Evolutionary conservation across 2,888 invertebrate species (phyloP).

Genomic region (Uropetala carovei): DNA sequence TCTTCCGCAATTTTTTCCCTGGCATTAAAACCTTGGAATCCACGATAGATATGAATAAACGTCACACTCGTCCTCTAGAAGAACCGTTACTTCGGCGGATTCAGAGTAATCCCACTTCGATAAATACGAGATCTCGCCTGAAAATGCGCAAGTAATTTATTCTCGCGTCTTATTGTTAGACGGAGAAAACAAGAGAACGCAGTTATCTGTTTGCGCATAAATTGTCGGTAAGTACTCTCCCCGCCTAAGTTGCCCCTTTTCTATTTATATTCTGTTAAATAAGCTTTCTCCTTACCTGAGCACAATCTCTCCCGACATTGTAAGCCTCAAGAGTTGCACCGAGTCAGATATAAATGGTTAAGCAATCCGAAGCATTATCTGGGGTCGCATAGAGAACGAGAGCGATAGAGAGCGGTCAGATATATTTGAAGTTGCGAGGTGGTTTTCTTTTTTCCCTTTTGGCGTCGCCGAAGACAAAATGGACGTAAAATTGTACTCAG

Average conservation of each 20-base stretch:
- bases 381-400: neutral
- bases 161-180: neutral
- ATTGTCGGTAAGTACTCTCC: neutral
- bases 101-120: too few species aligned
- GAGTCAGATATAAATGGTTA: neutral
- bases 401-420: neutral
- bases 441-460: neutral
- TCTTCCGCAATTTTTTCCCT: too few species aligned
- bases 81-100: too few species aligned
- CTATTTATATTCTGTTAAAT: slow-evolving; percentile 28
- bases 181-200: neutral
- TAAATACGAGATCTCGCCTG: neutral
- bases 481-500: neutral
- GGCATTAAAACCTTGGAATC: too few species aligned
- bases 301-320: neutral
- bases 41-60: too few species aligned
- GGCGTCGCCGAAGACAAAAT: neutral
- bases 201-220: slow-evolving; percentile 10
- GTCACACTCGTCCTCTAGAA: too few species aligned
- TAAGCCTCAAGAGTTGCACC: neutral
- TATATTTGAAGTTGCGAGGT: neutral
- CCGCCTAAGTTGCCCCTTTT: neutral
- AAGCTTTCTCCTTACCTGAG: slow-evolving; percentile 6
- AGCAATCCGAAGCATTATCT: neutral
- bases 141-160: neutral